A percentile compares a stretch with the other conserved stretches of the same genome.
phyloP scores from a whole-genome alignment of 2,113 vertebrate species.

The Struthio camelus region DNA sequence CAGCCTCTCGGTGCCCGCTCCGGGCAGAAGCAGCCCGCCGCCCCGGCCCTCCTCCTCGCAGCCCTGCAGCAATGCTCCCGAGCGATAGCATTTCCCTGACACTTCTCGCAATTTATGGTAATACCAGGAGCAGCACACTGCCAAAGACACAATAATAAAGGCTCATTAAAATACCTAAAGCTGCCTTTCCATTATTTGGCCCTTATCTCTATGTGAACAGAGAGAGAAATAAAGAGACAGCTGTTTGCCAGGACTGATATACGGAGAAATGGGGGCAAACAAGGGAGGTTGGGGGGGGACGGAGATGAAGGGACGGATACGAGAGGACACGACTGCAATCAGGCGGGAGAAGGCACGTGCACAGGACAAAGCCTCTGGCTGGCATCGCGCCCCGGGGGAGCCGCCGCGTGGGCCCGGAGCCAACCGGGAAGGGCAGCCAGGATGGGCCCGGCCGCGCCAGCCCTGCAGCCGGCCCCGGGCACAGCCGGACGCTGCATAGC shows the following conservation, averaged over 20 bases:
- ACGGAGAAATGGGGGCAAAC: not conserved
- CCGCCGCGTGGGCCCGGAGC: not conserved
- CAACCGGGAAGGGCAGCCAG: not conserved
- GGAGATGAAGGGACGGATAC: not conserved
- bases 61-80: not conserved
- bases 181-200: conserved; percentile 40
- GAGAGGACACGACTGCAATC: not conserved
- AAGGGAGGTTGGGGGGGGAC: not conserved
- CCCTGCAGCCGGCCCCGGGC: accelerated
- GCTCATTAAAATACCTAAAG: conserved; percentile 59
- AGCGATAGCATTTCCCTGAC: not conserved
- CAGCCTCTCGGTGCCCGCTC: not conserved
- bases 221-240: conserved; percentile 21
- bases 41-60: not conserved
- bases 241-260: not conserved
- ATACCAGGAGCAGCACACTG: conserved; percentile 11
- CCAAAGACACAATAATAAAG: conserved; percentile 39
- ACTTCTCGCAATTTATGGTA: not conserved
- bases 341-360: not conserved
- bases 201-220: conserved; percentile 66
- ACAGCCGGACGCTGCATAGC: accelerated
- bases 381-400: not conserved
- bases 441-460: not conserved
- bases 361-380: not conserved
- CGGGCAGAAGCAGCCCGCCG: not conserved